Evolutionary conservation across 1,140 invertebrate genomes (phyloP).

Genomic region (Bombus cullumanus): DNA sequence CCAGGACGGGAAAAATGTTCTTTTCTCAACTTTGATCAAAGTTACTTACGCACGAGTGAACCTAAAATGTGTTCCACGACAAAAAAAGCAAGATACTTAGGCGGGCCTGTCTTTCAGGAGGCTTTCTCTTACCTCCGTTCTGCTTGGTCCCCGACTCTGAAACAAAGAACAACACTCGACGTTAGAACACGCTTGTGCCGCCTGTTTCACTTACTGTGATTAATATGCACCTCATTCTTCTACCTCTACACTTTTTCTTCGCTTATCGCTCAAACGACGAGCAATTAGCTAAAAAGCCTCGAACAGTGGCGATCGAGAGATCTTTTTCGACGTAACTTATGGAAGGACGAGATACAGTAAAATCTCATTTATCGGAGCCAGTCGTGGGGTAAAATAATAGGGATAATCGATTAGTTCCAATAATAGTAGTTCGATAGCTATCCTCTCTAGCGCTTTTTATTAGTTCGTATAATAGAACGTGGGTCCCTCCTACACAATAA

Average conservation of each 20-base stretch:
- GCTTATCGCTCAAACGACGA: neutral
- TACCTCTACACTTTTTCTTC: neutral
- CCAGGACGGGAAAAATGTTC: neutral
- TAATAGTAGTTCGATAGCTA: neutral
- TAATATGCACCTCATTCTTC: neutral
- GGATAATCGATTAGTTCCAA: neutral
- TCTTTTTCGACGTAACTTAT: neutral
- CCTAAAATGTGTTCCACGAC: neutral
- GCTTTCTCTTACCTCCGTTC: conserved; percentile 11
- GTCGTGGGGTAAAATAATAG: neutral
- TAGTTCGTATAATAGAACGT: too few relatives aligned
- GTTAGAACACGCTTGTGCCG: neutral
- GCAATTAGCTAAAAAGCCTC: conserved; percentile 34
- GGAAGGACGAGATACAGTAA: neutral
- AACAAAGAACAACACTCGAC: conserved; percentile 23
- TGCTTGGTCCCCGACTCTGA: neutral
- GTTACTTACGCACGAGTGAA: conserved; percentile 7
- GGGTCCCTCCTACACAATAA: too few relatives aligned
- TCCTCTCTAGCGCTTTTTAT: too few relatives aligned
- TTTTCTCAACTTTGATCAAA: neutral
- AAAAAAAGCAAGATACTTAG: conserved; percentile 1
- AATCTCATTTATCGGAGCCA: neutral
- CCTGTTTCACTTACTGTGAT: conserved; percentile 25
- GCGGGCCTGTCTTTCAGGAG: neutral
- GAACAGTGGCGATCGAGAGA: neutral